Evolutionary conservation across 2,888 invertebrate species (phyloP).

Genomic region (Tromatobia lineatoria): DNA sequence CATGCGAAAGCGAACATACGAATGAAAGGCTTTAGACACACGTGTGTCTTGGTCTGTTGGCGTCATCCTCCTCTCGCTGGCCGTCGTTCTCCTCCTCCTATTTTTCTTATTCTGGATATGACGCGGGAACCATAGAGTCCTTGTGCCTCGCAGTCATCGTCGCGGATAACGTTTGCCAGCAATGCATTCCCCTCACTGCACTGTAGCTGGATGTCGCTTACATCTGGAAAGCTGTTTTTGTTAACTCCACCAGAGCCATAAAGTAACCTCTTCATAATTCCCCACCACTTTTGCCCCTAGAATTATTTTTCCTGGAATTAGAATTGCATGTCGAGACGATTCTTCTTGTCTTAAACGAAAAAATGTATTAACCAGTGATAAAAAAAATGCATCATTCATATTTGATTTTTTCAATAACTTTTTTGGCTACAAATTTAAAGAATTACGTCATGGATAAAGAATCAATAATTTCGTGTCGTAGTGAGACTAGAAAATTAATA

Average conservation of each 20-base stretch:
- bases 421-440: no score
- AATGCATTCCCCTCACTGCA: slow-evolving; percentile 5
- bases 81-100: background rate
- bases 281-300: background rate
- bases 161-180: slow-evolving; percentile 7
- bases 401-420: no score
- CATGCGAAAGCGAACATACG: slow-evolving; percentile 7
- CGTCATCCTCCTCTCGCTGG: background rate
- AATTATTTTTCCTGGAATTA: background rate
- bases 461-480: no score
- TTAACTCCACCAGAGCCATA: background rate
- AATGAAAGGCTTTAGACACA: slow-evolving; percentile 17
- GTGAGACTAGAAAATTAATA: no score
- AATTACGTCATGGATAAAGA: no score
- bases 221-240: slow-evolving; percentile 22
- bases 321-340: background rate
- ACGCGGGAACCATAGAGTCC: slow-evolving; percentile 22
- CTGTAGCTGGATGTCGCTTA: background rate
- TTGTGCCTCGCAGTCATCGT: slow-evolving; percentile 22
- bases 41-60: slow-evolving; percentile 2
- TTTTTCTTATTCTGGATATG: slow-evolving; percentile 28
- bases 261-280: background rate
- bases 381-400: no score
- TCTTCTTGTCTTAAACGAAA: background rate
- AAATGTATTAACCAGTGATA: no score